Evolutionary conservation across 2,797 vertebrate species (phyloP).

Genomic region (Melanotaenia pygmaea): DNA sequence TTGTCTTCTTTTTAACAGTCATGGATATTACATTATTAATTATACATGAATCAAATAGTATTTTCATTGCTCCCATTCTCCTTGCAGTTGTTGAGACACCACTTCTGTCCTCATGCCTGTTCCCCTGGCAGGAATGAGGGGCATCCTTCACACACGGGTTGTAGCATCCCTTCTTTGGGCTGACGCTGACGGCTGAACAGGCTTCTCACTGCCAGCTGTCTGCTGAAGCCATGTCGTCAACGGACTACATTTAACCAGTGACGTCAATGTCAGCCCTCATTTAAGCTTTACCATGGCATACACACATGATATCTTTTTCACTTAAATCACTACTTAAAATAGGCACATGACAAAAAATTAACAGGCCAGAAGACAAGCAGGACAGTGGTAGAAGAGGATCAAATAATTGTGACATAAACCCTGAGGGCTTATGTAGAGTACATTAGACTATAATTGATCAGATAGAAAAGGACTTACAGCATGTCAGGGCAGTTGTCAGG

Average conservation of each 20-base stretch:
- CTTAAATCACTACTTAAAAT: conserved; percentile 64
- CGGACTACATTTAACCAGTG: conserved; percentile 78
- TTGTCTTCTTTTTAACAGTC: conserved; percentile 27
- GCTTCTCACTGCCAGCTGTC: conserved; percentile 57
- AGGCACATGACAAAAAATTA: conserved; percentile 50
- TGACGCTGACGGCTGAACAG: conserved; percentile 52
- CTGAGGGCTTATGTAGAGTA: not conserved
- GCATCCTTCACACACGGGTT: conserved; percentile 66
- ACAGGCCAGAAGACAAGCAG: conserved; percentile 18
- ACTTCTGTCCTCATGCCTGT: conserved; percentile 43
- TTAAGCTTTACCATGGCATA: conserved; percentile 54
- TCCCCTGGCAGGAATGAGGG: conserved; percentile 49
- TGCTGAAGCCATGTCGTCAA: conserved; percentile 67
- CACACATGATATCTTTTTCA: conserved; percentile 63
- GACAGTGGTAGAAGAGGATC: conserved; percentile 12
- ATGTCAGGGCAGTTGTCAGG: conserved; percentile 98
- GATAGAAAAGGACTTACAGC: conserved; percentile 85
- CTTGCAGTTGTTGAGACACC: conserved; percentile 37
- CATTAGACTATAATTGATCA: not conserved
- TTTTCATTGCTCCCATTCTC: conserved; percentile 3
- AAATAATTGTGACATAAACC: conserved; percentile 26
- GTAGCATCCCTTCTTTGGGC: conserved; percentile 82
- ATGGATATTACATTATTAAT: conserved; percentile 37
- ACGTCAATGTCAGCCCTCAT: conserved; percentile 74
- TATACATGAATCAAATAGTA: conserved; percentile 33